Conservation (phyloP, 2,888 invertebrate species). For the Rambutsinella grinnellia region DNA sequence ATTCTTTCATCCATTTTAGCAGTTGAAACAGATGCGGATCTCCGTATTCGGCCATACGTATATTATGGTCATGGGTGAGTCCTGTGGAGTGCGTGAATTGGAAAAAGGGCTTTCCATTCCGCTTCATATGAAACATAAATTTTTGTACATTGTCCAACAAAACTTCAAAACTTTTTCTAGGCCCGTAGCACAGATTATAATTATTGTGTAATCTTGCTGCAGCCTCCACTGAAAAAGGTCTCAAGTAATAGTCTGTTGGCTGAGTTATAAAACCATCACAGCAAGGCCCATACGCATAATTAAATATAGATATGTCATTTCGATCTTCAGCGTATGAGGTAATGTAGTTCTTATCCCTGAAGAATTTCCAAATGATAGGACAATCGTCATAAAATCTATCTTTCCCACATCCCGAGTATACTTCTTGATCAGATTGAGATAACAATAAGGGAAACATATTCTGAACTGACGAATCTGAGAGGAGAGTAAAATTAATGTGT, state of each 20-base stretch:
- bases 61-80: conserved; percentile 86
- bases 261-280: conserved; percentile 81
- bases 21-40: conserved; percentile 77
- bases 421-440: conserved; percentile 73
- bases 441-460: conserved; percentile 86
- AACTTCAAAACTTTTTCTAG: conserved; percentile 78
- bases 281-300: conserved; percentile 81
- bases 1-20: conserved; percentile 72
- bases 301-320: conserved; percentile 83
- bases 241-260: conserved; percentile 88
- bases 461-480: conserved; percentile 87
- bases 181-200: conserved; percentile 75
- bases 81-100: conserved; percentile 88
- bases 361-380: conserved; percentile 87
- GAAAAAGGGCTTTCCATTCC: no score
- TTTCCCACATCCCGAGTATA: conserved; percentile 77
- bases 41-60: conserved; percentile 82
- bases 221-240: conserved; percentile 77
- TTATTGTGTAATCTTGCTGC: conserved; percentile 78
- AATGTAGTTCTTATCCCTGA: conserved; percentile 78
- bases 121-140: no score
- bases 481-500: neutral
- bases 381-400: conserved; percentile 80
- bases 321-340: conserved; percentile 89
- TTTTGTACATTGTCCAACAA: conserved; percentile 79